Evolutionary conservation across 2,113 vertebrate species (phyloP), one percentile per base, ranked within the genome.

Genomic region (Ptychochromis oligacanthus): DNA sequence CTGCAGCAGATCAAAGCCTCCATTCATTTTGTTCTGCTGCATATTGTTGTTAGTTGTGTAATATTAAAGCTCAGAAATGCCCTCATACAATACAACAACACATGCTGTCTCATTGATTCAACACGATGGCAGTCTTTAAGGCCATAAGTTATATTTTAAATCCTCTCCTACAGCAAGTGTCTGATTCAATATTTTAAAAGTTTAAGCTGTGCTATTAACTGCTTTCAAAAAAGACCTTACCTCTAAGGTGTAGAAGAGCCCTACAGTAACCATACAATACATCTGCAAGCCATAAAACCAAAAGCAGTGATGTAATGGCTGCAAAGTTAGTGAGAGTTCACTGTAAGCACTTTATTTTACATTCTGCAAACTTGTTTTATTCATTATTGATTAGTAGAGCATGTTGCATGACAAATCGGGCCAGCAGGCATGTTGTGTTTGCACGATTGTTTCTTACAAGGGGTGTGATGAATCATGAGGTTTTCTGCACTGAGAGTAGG

Each of bases 31-130:
- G 31, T 20, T 76, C 1, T 76, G 18, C n/a, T 58, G 7, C 1
- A 8, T 15, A 40, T 4, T 72, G 40, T 75, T 34, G 40, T 75
- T 34, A 13, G 22, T 60, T 49, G 43, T 67, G 43, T 31, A 5
- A 40, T 13, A 24, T 14, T 26, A 43, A 82, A 76, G 57, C 38
- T 77, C 11, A 15, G 36, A 59, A 31, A 31, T 15, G 4, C 36
- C 57, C 75, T 17, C 75, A 31, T 18, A 72, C 46, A 54, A 54
- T 54, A 72, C 46, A 72, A 15, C 46, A 72, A 3, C 2, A 54
- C 18, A n/a, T 20, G 64, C 15, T 18, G 46, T 54, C 67, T n/a
- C 67, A n/a, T 77, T 77, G 75, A 77, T 77, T 77, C 57, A 58
- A 11, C 31, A 1, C 0, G 36, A n/a, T 15, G 55, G 7, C 15